Evolutionary conservation across 2,113 vertebrate species (phyloP).

Genomic region (Machaerirhynchus nigripectus): DNA sequence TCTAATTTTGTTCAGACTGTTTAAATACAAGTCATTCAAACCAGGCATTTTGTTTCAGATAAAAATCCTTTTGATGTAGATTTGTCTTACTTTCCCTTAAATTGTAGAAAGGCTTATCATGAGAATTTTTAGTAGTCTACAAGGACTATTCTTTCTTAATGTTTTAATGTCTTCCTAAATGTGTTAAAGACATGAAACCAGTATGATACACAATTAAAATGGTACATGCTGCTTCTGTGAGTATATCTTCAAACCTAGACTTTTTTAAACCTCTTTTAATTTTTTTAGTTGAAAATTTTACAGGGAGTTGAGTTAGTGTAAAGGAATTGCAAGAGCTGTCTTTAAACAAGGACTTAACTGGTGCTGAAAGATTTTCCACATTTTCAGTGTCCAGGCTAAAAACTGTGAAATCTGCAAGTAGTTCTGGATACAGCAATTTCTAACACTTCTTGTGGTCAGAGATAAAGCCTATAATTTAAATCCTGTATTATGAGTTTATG

Average conservation of each 20-base stretch:
- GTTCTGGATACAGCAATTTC: background rate
- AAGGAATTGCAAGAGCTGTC: background rate
- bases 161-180: background rate
- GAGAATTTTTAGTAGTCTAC: background rate
- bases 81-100: background rate
- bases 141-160: background rate
- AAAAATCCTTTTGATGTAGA: background rate
- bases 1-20: background rate
- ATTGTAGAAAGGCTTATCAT: background rate
- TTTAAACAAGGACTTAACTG: background rate
- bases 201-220: background rate
- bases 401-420: background rate
- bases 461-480: background rate
- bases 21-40: background rate
- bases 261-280: background rate
- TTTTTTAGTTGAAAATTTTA: background rate
- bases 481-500: background rate
- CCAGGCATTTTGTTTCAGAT: background rate
- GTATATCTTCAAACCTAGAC: background rate
- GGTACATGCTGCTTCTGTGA: background rate
- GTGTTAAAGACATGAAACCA: background rate
- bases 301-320: background rate
- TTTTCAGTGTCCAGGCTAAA: background rate
- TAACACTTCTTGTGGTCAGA: background rate
- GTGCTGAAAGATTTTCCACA: background rate